Conservation (phyloP, 2,888 invertebrate genomes). For the Rhamphomyia laevipes region DNA sequence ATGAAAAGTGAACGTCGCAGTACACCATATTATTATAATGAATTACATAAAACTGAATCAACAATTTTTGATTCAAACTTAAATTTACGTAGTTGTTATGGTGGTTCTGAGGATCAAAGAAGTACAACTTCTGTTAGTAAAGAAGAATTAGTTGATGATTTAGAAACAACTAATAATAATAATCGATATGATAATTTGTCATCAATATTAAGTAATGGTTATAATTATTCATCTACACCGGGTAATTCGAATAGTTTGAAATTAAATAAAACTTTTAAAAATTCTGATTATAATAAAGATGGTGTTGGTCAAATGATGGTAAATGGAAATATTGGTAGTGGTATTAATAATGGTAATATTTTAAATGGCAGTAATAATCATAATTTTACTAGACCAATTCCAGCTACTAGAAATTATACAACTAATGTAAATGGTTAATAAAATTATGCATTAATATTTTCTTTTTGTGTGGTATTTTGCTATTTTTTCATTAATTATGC, state of each 20-base stretch:
- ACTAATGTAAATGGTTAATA: slow-evolving; percentile 9
- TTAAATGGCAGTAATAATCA: slow-evolving; percentile 1
- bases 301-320: slow-evolving; percentile 4
- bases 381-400: slow-evolving; percentile 13
- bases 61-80: slow-evolving; percentile 33
- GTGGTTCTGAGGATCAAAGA: slow-evolving; percentile 19
- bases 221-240: neutral
- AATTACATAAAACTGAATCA: slow-evolving; percentile 28
- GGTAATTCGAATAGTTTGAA: slow-evolving; percentile 5
- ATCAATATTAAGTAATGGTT: neutral
- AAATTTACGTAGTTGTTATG: slow-evolving; percentile 29
- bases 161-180: slow-evolving; percentile 3
- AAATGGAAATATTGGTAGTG: slow-evolving; percentile 1
- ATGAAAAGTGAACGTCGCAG: slow-evolving; percentile 28
- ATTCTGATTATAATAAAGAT: neutral
- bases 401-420: slow-evolving; percentile 20
- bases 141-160: slow-evolving; percentile 13
- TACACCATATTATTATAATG: slow-evolving; percentile 36
- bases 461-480: too few relatives aligned
- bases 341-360: slow-evolving; percentile 1
- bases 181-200: slow-evolving; percentile 8
- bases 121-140: slow-evolving; percentile 10
- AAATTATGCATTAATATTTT: too few relatives aligned
- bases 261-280: slow-evolving; percentile 1
- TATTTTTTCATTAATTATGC: neutral